Evolutionary conservation across 2,888 invertebrate species (phyloP).

Genomic region (Dilophus febrilis): DNA sequence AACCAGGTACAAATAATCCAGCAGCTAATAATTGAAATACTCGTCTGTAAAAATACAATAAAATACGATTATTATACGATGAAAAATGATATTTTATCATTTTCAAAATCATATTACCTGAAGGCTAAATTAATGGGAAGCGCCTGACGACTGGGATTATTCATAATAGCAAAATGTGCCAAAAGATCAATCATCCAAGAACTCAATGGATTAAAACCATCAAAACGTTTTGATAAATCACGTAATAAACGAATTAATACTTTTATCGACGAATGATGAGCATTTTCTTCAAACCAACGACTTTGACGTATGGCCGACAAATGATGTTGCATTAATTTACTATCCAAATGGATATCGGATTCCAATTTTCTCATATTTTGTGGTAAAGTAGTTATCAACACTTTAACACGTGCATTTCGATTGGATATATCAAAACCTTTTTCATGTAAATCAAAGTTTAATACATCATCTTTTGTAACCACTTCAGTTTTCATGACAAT

Average conservation of each 20-base stretch:
- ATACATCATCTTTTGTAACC: conserved; percentile 39
- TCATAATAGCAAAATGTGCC: conserved; percentile 92
- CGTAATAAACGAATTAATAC: conserved; percentile 84
- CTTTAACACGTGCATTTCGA: conserved; percentile 68
- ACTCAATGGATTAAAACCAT: conserved; percentile 76
- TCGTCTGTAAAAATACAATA: conserved; percentile 32
- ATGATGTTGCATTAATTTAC: conserved; percentile 70
- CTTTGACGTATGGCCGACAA: conserved; percentile 88
- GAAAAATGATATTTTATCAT: too few species aligned
- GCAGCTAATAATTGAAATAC: conserved; percentile 82
- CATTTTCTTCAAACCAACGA: conserved; percentile 97
- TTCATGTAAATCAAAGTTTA: conserved; percentile 37
- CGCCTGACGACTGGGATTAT: conserved; percentile 84
- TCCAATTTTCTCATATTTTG: conserved; percentile 88
- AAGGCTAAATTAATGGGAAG: conserved; percentile 85
- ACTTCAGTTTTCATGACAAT: conserved; percentile 45
- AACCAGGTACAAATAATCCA: conserved; percentile 89
- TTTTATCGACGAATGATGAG: conserved; percentile 91
- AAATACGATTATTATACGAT: background rate
- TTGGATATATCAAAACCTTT: conserved; percentile 81
- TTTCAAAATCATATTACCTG: conserved; percentile 25
- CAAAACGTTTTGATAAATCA: conserved; percentile 77
- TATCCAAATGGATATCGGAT: conserved; percentile 61
- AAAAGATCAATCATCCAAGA: conserved; percentile 95
- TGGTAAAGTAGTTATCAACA: conserved; percentile 85